Conservation (phyloP, 2,888 invertebrate species). For the Amorpha juglandis region DNA sequence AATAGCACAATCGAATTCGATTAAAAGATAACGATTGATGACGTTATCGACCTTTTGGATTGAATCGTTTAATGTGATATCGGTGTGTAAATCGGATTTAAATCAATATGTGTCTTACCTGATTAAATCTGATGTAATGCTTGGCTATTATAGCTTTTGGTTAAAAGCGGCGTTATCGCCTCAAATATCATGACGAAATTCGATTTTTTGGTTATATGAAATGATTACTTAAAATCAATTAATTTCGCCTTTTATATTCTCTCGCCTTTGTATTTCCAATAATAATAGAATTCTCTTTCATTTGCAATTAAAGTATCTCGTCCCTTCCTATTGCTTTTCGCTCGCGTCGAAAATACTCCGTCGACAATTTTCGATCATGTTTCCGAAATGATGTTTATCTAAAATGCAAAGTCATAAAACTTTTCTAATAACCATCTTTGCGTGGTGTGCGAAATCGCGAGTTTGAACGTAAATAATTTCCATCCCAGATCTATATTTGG, state of each 20-base stretch:
- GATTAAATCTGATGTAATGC: conserved; percentile 2
- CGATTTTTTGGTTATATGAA: not conserved
- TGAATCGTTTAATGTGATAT: conserved; percentile 7
- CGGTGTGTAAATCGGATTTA: conserved; percentile 13
- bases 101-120: not conserved
- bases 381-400: conserved; percentile 64
- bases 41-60: not conserved
- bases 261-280: not conserved
- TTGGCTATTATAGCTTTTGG: not conserved
- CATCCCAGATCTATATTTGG: conserved; percentile 78
- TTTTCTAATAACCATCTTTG: conserved; percentile 77
- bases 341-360: conserved; percentile 34
- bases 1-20: conserved; percentile 1
- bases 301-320: conserved; percentile 6
- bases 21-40: not conserved
- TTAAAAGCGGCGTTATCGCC: not conserved
- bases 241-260: not conserved
- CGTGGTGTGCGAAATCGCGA: conserved; percentile 66
- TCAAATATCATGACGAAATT: not conserved
- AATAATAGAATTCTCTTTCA: conserved; percentile 6
- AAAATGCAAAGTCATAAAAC: conserved; percentile 73
- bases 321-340: not conserved
- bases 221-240: not conserved
- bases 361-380: conserved; percentile 62
- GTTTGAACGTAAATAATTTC: conserved; percentile 76